Evolutionary conservation across 2,113 vertebrate species (phyloP).

Genomic region (Apus apus): DNA sequence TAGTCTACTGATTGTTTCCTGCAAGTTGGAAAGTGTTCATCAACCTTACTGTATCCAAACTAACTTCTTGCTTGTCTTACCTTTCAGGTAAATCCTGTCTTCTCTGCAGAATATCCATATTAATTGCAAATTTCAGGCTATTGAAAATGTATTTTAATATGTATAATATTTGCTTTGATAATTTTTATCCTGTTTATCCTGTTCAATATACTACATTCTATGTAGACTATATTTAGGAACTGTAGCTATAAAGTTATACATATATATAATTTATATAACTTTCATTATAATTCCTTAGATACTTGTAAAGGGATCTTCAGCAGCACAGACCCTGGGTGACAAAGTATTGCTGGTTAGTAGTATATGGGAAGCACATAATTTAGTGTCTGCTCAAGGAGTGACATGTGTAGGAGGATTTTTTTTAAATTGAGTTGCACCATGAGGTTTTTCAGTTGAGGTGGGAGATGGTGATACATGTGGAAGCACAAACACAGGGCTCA

Average conservation of each 20-base stretch:
- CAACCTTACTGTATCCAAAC: not conserved
- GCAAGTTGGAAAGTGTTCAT: not conserved
- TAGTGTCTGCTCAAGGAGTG: not conserved
- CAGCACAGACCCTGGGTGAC: not conserved
- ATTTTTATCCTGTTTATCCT: not conserved
- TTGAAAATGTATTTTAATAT: not conserved
- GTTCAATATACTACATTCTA: not conserved
- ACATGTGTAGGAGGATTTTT: not conserved
- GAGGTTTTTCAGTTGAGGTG: not conserved
- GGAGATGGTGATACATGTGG: too few species aligned
- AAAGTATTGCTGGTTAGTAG: not conserved
- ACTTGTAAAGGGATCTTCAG: not conserved
- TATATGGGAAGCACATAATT: not conserved
- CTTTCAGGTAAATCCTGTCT: not conserved
- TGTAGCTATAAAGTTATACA: too few species aligned
- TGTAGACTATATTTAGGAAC: too few species aligned
- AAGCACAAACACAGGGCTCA: too few species aligned
- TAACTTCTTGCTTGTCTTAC: not conserved
- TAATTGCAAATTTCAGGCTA: not conserved
- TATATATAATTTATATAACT: not conserved
- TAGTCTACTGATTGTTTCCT: not conserved
- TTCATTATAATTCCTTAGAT: not conserved
- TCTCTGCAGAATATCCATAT: not conserved
- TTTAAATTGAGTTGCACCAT: not conserved
- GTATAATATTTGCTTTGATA: not conserved